Evolutionary conservation across 2,888 invertebrate species (phyloP).

Genomic region (Polydrusus pterygomalis): DNA sequence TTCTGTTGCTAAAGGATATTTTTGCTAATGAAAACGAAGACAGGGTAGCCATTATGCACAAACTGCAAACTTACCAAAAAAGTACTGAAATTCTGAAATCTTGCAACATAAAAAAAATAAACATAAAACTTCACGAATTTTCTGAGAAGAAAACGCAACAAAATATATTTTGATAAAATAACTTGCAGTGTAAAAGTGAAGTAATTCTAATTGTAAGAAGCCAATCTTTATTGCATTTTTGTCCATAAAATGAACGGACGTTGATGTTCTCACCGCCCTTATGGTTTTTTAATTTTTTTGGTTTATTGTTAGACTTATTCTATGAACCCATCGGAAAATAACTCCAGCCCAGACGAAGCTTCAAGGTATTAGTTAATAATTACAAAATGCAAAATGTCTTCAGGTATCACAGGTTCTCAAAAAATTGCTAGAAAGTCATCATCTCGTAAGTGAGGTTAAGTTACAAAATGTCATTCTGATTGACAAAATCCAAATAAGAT

Average conservation of each 20-base stretch:
- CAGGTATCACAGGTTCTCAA: not conserved
- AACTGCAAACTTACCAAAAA: not conserved
- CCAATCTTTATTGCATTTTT: not conserved
- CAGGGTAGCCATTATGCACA: not conserved
- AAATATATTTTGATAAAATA: conserved; percentile 20
- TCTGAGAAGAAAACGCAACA: conserved; percentile 1
- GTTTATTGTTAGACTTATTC: conserved; percentile 65
- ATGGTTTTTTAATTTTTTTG: conserved; percentile 58
- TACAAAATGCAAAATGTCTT: not conserved
- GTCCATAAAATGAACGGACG: conserved; percentile 29
- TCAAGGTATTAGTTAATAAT: conserved; percentile 70
- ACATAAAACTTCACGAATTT: conserved; percentile 26
- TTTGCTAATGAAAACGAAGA: not conserved
- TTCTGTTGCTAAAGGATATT: too few relatives aligned
- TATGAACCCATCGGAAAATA: conserved; percentile 73
- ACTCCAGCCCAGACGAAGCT: conserved; percentile 73
- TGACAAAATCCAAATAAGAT: conserved; percentile 1
- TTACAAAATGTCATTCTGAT: conserved; percentile 12
- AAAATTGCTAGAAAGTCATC: conserved; percentile 21
- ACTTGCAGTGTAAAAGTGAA: not conserved
- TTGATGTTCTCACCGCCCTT: conserved; percentile 53
- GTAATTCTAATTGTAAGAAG: conserved; percentile 1
- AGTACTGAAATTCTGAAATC: conserved; percentile 1
- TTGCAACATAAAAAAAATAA: conserved; percentile 38
- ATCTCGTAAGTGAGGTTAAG: conserved; percentile 15